Percentiles rank a stretch among this genome's conserved stretches.
Conservation (phyloP, 2,888 invertebrate species). For the Dicycla oo region DNA sequence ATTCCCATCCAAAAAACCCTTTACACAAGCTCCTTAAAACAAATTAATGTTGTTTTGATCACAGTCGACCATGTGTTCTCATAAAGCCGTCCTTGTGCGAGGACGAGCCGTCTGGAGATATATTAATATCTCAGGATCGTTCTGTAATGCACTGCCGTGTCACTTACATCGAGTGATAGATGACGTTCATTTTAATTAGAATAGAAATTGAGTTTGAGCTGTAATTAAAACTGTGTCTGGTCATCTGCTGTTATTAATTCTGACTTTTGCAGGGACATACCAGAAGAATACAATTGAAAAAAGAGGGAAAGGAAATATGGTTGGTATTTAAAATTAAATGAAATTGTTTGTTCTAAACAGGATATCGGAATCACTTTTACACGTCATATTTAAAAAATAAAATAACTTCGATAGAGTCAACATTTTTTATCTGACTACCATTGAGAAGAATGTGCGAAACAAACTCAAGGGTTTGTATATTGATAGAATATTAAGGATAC, state of each 20-base stretch:
- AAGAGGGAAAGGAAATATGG: background rate
- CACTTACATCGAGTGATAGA: constrained; percentile 35
- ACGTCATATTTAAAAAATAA: background rate
- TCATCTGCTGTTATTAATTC: background rate
- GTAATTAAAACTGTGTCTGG: background rate
- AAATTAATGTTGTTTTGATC: constrained; percentile 45
- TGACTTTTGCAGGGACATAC: background rate
- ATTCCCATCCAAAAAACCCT: background rate
- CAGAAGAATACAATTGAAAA: too few relatives aligned
- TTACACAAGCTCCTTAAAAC: constrained; percentile 3
- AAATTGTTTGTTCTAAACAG: background rate
- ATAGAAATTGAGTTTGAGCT: background rate
- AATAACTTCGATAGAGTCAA: background rate
- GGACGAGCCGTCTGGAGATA: constrained; percentile 41
- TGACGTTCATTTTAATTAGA: constrained; percentile 29
- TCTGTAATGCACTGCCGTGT: constrained; percentile 36
- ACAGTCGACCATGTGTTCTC: constrained; percentile 45
- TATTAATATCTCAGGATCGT: constrained; percentile 54
- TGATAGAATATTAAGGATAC: too few relatives aligned
- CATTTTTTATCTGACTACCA: background rate
- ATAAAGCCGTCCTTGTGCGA: constrained; percentile 29
- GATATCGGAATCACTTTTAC: background rate
- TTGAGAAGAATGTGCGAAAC: background rate
- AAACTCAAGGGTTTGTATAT: background rate
- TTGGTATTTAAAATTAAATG: background rate